These are phyloP conservation scores for Sinopyrophorus schimmeli DNA, from an alignment of 2,888 invertebrate genomes.

Conservation along the genomic window DNA sequence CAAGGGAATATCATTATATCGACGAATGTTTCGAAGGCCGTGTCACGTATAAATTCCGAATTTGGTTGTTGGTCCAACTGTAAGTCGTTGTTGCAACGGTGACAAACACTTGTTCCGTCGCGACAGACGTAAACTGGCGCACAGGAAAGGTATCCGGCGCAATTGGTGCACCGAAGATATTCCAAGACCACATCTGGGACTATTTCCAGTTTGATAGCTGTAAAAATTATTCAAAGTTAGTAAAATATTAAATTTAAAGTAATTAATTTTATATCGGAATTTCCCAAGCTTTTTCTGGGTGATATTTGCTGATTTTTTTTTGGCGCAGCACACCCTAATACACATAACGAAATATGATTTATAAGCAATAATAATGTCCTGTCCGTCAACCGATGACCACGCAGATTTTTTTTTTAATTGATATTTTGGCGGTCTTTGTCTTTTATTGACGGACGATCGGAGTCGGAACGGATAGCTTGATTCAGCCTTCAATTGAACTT, in stretches of 20 bases:
- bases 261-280: too few relatives aligned
- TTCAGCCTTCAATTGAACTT: too few relatives aligned
- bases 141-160: conserved; percentile 48
- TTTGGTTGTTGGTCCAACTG: conserved; percentile 42
- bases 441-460: too few relatives aligned
- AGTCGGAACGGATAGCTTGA: too few relatives aligned
- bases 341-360: too few relatives aligned
- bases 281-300: too few relatives aligned
- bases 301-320: too few relatives aligned
- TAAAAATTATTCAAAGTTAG: conserved; percentile 25
- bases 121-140: conserved; percentile 45
- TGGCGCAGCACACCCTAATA: too few relatives aligned
- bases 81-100: conserved; percentile 46
- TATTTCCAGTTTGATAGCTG: conserved; percentile 42
- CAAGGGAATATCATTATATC: conserved; percentile 48
- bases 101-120: conserved; percentile 48
- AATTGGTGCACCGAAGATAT: conserved; percentile 45
- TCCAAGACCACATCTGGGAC: conserved; percentile 45
- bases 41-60: conserved; percentile 40
- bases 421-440: too few relatives aligned
- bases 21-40: conserved; percentile 45
- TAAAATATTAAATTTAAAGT: not conserved
- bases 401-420: too few relatives aligned
- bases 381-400: too few relatives aligned
- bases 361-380: too few relatives aligned